A percentile compares a stretch with the other conserved stretches of the same genome.
Conservation (phyloP, 2,113 vertebrate species). For the Erythrocercus mccallii region DNA sequence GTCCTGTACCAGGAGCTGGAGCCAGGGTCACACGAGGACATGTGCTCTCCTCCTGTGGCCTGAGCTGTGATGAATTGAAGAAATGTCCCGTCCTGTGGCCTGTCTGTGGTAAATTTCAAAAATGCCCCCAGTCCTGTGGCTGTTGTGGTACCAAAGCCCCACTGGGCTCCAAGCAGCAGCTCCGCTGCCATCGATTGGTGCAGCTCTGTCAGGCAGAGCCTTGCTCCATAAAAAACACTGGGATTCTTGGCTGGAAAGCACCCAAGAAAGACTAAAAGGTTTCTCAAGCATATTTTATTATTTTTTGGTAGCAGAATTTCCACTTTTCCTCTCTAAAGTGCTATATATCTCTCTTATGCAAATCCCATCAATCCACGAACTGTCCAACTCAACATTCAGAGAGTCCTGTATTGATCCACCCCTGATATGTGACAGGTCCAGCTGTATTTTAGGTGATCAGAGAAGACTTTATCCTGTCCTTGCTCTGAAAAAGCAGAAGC, state of each 20-base stretch:
- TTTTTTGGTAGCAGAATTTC: constrained; percentile 7
- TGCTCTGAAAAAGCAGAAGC: constrained; percentile 3
- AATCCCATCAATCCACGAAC: not conserved
- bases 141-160: not conserved
- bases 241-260: constrained; percentile 4
- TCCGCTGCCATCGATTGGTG: not conserved
- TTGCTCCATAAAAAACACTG: not conserved
- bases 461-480: not conserved
- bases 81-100: not conserved
- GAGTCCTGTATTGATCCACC: not conserved
- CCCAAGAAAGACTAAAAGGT: constrained; percentile 28
- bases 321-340: not conserved
- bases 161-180: not conserved
- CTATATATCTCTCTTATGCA: constrained; percentile 5
- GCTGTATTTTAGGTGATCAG: not conserved
- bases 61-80: no score
- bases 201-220: not conserved
- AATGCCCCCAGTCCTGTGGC: not conserved
- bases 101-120: no score
- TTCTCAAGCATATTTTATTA: not conserved
- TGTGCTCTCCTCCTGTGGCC: not conserved
- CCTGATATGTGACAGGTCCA: not conserved
- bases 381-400: not conserved
- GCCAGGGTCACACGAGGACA: accelerated
- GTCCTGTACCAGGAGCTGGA: not conserved